Conservation (phyloP, 2,113 vertebrate genomes). For the Nymphicus hollandicus region DNA sequence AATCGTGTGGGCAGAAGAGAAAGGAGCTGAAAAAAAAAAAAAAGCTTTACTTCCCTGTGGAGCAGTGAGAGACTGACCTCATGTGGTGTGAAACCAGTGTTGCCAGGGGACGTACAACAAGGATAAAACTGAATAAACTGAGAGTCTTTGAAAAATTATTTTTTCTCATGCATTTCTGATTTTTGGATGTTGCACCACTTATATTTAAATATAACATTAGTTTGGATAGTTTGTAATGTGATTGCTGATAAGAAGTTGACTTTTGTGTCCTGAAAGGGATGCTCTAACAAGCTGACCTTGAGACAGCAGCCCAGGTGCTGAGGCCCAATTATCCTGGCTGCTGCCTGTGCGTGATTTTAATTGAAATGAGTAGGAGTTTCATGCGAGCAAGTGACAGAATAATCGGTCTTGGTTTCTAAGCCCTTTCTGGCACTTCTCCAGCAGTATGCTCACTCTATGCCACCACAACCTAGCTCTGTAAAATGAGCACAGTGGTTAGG, state of each 20-base stretch:
- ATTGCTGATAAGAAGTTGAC: not conserved
- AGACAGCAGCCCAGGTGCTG: not conserved
- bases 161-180: not conserved
- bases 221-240: not conserved
- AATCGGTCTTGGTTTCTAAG: slow-evolving; percentile 34
- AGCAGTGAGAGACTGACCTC: slow-evolving; percentile 61
- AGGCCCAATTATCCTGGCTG: slow-evolving; percentile 6
- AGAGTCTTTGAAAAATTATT: not conserved
- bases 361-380: slow-evolving; percentile 42
- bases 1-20: not conserved
- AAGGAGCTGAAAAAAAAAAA: not conserved
- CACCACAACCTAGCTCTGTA: not conserved
- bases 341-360: slow-evolving; percentile 23
- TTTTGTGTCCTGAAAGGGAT: not conserved
- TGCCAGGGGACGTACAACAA: not conserved
- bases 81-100: slow-evolving; percentile 38
- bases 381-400: not conserved
- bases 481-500: not conserved
- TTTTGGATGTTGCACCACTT: not conserved
- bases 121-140: not conserved
- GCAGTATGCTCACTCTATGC: not conserved
- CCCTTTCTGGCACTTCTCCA: slow-evolving; percentile 4
- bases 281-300: slow-evolving; percentile 24
- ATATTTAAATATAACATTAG: not conserved
- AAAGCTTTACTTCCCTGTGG: not conserved